phyloP scores from a whole-genome alignment of 2,113 vertebrate species.

The Pseudorhombus dupliciocellatus region DNA sequence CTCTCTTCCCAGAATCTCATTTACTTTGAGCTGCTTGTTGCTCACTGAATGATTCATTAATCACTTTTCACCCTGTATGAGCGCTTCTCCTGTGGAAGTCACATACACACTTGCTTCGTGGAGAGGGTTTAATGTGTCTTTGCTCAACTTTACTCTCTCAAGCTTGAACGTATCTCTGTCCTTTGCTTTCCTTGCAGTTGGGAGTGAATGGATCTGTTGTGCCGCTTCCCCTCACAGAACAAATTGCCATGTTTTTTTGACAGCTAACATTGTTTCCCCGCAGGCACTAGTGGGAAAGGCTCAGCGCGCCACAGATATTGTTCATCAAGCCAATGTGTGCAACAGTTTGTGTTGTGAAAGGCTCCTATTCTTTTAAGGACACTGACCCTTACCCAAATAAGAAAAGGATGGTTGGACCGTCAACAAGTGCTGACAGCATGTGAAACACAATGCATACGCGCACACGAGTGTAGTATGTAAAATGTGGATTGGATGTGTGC shows the following conservation, averaged over 20 bases:
- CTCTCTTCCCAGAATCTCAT: conserved; percentile 54
- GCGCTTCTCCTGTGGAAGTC: conserved; percentile 26
- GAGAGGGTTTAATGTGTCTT: conserved; percentile 26
- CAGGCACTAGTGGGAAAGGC: conserved; percentile 22
- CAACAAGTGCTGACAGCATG: conserved; percentile 32
- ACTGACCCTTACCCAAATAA: conserved; percentile 30
- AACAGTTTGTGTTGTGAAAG: conserved; percentile 39
- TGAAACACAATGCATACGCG: conserved; percentile 24
- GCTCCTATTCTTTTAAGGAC: conserved; percentile 46
- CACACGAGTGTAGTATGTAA: conserved; percentile 16
- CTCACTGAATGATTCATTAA: conserved; percentile 50
- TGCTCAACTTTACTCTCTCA: conserved; percentile 10
- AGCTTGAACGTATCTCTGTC: conserved; percentile 2
- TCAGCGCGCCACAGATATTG: conserved; percentile 42
- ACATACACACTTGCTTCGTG: conserved; percentile 34
- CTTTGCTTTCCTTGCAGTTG: conserved; percentile 4
- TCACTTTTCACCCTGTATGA: conserved; percentile 40
- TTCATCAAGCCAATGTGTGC: conserved; percentile 33
- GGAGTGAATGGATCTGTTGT: conserved; percentile 28
- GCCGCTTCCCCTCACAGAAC: conserved; percentile 2
- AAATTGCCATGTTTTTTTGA: conserved; percentile 10
- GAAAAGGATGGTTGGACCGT: conserved; percentile 38
- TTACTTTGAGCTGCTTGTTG: conserved; percentile 34
- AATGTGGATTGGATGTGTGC: conserved; percentile 20
- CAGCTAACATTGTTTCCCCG: conserved; percentile 26